These are phyloP conservation scores for Habrosyne pyritoides DNA, from an alignment of 2,888 invertebrate genomes.

Conservation along the genomic window DNA sequence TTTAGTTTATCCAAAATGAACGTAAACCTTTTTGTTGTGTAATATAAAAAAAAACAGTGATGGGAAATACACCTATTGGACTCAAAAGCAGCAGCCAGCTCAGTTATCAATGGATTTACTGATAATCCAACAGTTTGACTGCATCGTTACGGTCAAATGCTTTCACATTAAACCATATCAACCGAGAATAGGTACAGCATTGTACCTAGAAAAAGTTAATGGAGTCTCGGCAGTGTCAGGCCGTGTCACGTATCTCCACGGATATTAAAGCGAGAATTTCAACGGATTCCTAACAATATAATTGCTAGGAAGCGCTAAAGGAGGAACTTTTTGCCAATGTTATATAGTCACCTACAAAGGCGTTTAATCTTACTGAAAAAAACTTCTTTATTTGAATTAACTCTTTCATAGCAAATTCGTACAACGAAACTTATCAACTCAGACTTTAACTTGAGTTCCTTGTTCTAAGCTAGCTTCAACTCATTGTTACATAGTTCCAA, in stretches of 20 bases:
- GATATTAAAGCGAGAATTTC: background rate
- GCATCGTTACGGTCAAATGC: background rate
- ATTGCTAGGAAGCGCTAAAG: conserved; percentile 2
- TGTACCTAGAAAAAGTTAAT: background rate
- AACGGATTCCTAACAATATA: background rate
- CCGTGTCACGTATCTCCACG: background rate
- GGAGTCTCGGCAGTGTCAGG: background rate
- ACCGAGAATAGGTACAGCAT: background rate
- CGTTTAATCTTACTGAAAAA: background rate
- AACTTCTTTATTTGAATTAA: background rate
- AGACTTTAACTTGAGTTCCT: too few species aligned
- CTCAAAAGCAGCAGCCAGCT: too few species aligned
- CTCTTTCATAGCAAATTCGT: background rate
- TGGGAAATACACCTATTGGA: too few species aligned
- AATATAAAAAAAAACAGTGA: too few species aligned
- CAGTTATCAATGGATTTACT: too few species aligned
- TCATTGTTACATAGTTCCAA: too few species aligned
- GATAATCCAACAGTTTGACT: background rate
- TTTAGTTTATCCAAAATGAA: too few species aligned
- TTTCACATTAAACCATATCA: background rate
- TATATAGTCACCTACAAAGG: background rate
- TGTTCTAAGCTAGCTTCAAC: background rate
- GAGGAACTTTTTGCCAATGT: background rate
- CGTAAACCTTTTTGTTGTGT: too few species aligned
- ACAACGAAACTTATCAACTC: too few species aligned